Percentiles rank a stretch among this genome's conserved stretches.
phyloP scores from a whole-genome alignment of 1,140 invertebrate species.

The Aphidius ervi region DNA sequence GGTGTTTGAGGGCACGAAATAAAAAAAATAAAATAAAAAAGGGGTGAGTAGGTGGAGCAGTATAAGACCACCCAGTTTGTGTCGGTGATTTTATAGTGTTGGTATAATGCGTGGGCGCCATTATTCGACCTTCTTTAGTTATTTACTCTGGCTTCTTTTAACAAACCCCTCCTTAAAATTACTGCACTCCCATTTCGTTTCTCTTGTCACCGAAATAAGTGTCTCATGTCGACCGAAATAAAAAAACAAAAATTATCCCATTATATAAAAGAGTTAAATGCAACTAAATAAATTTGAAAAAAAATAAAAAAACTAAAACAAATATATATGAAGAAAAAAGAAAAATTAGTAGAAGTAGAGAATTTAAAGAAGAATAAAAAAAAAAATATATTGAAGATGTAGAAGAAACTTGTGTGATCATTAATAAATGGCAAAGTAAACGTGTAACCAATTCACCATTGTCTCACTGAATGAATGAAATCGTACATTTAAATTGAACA shows the following conservation, averaged over 20 bases:
- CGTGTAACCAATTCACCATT: constrained; percentile 42
- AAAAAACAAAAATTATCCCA: background rate
- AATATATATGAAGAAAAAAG: background rate
- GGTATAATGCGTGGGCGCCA: constrained; percentile 53
- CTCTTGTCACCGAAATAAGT: constrained; percentile 1
- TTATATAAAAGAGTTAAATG: background rate
- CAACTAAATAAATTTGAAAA: background rate
- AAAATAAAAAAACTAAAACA: background rate
- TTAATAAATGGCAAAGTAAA: constrained; percentile 44
- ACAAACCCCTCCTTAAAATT: constrained; percentile 23
- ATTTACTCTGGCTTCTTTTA: constrained; percentile 35
- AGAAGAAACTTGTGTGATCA: constrained; percentile 31
- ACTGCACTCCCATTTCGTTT: constrained; percentile 12
- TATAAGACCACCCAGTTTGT: constrained; percentile 51
- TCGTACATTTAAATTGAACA: constrained; percentile 26
- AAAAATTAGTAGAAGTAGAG: background rate
- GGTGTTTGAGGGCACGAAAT: constrained; percentile 22
- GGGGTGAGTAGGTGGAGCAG: constrained; percentile 46
- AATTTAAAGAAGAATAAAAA: constrained; percentile 9
- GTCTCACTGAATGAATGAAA: constrained; percentile 41
- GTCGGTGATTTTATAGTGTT: constrained; percentile 46
- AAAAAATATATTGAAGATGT: constrained; percentile 10
- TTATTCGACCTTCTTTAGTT: constrained; percentile 28
- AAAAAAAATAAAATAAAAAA: constrained; percentile 37
- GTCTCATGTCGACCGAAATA: constrained; percentile 19